These are phyloP conservation scores for Patella ulyssiponensis DNA, from an alignment of 2,888 invertebrate species.

Conservation along the genomic window DNA sequence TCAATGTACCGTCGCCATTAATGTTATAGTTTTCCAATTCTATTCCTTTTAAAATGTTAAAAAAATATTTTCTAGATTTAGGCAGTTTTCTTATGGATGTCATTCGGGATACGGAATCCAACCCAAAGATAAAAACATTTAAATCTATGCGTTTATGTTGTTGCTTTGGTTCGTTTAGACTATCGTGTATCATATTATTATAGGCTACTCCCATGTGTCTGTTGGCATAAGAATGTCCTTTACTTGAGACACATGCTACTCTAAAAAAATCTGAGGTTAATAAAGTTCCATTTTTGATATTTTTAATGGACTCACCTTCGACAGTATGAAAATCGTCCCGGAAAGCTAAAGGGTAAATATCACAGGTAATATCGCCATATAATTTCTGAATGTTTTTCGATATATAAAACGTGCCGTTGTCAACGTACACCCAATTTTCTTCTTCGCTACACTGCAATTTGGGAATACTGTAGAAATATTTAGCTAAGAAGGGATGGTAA, in stretches of 20 bases:
- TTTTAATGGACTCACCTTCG: slow-evolving; percentile 32
- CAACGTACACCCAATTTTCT: slow-evolving; percentile 83
- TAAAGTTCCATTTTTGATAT: slow-evolving; percentile 34
- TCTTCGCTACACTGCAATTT: slow-evolving; percentile 78
- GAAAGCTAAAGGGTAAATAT: slow-evolving; percentile 74
- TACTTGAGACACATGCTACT: slow-evolving; percentile 41
- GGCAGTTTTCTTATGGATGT: slow-evolving; percentile 72
- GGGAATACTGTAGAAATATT: slow-evolving; percentile 79
- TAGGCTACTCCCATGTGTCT: slow-evolving; percentile 76
- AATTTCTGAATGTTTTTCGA: slow-evolving; percentile 72
- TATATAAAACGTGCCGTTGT: slow-evolving; percentile 77
- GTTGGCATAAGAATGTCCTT: slow-evolving; percentile 77
- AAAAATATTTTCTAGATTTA: slow-evolving; percentile 46
- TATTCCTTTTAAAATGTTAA: slow-evolving; percentile 38
- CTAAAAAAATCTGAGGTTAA: slow-evolving; percentile 49
- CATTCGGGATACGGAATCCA: slow-evolving; percentile 88
- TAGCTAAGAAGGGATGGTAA: slow-evolving; percentile 81
- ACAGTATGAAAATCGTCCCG: slow-evolving; percentile 44
- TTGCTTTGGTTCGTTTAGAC: too few species aligned
- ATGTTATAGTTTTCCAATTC: slow-evolving; percentile 52
- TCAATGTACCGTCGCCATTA: slow-evolving; percentile 50
- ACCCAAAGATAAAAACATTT: slow-evolving; percentile 81
- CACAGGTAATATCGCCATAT: slow-evolving; percentile 73
- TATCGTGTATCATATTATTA: slow-evolving; percentile 13
- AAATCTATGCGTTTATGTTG: not conserved